Evolutionary conservation across 2,113 vertebrate genomes (phyloP), one percentile per base, ranked within the genome.

Genomic region (Colossoma macropomum): DNA sequence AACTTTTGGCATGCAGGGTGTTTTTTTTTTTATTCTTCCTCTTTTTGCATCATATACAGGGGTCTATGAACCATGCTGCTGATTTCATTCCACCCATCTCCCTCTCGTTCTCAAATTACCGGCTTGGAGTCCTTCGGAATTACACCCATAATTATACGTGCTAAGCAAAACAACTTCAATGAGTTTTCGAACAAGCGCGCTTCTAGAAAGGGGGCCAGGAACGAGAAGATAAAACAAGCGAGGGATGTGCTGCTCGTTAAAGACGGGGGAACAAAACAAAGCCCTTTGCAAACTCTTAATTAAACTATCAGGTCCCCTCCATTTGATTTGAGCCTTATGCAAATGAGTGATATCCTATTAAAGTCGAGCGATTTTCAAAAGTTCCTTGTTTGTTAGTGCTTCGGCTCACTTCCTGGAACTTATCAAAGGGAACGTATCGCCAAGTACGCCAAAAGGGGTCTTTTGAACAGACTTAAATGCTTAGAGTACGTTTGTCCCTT

Each of bases 161-260:
- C 41, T 15, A 71, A 71, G 68, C 68, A 72, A 78, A 60, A 30
- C 63, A 69, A 69, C 65, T 79, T 54, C 77, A 79, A 27, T 79
- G 19, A 68, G 27, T 70, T 79, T 73, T 27, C 59, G 0, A 27
- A 50, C 19, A 30, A 34, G 15, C n/a, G 56, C 34, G 15, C 73
- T 12, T 89, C 88, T 89, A 85, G 85, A 82, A 84, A 69, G 88
- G 68, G 9, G 23, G 17, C 66, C 54, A 56, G 19, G 19, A 69
- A 69, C 32, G 8, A 38, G 17, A 23, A 34, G 68, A 71, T 71
- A 71, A 71, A 71, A 15, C 7, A n/a, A 1, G 11, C 87, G 85
- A 90, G 86, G 86, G 87, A 84, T 80, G 82, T 82, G 84, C 83
- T 86, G 86, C 17, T 71, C 25, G 87, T 76, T 88, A 87, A 89